Conservation (phyloP, 2,888 invertebrate genomes). For the Apoda limacodes region DNA sequence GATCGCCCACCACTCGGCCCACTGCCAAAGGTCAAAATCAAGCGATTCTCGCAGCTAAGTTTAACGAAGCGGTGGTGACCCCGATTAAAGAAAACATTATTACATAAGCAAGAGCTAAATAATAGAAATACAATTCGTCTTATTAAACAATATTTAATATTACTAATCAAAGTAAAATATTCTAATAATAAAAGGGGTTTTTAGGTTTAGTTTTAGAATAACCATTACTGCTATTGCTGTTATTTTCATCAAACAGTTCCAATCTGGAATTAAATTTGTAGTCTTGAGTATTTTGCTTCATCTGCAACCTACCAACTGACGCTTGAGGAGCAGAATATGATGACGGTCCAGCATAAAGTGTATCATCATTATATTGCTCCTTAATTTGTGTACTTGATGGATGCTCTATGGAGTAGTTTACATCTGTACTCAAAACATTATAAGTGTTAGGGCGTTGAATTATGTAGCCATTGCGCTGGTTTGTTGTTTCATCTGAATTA, state of each 20-base stretch:
- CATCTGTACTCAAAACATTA: constrained; percentile 24
- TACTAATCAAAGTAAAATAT: no score
- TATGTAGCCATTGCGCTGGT: constrained; percentile 1
- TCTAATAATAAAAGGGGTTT: no score
- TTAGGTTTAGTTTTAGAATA: constrained; percentile 31
- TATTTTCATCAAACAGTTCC: constrained; percentile 41
- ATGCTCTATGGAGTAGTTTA: constrained; percentile 39
- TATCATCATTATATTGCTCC: constrained; percentile 26
- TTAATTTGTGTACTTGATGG: constrained; percentile 27
- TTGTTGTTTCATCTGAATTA: constrained; percentile 1
- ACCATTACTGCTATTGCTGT: constrained; percentile 28
- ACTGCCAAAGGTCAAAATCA: no score
- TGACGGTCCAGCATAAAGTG: constrained; percentile 49
- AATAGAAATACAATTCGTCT: no score
- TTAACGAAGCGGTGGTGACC: no score
- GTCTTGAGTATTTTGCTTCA: constrained; percentile 24
- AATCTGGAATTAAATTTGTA: constrained; percentile 36
- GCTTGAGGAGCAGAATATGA: constrained; percentile 55
- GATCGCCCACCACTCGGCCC: no score
- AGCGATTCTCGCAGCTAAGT: no score
- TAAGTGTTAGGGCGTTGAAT: not conserved
- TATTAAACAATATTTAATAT: no score
- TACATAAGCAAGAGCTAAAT: no score
- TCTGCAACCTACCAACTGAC: constrained; percentile 43
- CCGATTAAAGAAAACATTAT: no score